phyloP scores from a whole-genome alignment of 2,797 vertebrate genomes.

The Hypotaenidia okinawae region DNA sequence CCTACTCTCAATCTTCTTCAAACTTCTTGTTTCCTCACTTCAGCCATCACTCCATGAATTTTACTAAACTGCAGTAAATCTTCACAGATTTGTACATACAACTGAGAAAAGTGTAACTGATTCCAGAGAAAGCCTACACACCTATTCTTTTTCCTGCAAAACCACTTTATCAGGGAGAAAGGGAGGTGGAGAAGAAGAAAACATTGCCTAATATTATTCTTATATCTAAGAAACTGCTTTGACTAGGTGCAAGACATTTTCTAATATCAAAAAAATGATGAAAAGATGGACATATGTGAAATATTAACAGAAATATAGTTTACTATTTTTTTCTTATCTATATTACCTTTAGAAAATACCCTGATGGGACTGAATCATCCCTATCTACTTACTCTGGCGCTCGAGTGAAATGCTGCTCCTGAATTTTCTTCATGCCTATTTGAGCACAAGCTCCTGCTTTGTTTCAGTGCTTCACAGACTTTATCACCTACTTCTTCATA shows the following conservation, averaged over 20 bases:
- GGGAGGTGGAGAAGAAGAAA: neutral
- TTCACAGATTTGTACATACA: neutral
- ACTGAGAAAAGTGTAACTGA: neutral
- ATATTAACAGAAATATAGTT: neutral
- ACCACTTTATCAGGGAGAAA: neutral
- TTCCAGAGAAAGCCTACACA: neutral
- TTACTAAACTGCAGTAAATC: neutral
- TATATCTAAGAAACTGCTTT: neutral
- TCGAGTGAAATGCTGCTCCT: neutral
- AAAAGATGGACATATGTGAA: neutral
- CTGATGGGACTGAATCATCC: neutral
- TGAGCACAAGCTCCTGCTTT: slow-evolving; percentile 9
- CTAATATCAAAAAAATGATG: neutral
- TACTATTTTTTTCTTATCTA: neutral
- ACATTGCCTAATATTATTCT: neutral
- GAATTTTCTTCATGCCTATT: neutral
- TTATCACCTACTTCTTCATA: neutral
- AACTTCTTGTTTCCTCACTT: neutral
- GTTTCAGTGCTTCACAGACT: slow-evolving; percentile 33
- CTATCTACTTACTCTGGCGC: slow-evolving; percentile 22
- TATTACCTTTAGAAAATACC: neutral
- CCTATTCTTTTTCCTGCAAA: neutral
- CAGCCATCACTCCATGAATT: neutral
- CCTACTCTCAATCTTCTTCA: neutral
- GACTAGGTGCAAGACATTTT: neutral